Conservation (phyloP, 2,888 invertebrate genomes). For the Brachylomia viminalis region DNA sequence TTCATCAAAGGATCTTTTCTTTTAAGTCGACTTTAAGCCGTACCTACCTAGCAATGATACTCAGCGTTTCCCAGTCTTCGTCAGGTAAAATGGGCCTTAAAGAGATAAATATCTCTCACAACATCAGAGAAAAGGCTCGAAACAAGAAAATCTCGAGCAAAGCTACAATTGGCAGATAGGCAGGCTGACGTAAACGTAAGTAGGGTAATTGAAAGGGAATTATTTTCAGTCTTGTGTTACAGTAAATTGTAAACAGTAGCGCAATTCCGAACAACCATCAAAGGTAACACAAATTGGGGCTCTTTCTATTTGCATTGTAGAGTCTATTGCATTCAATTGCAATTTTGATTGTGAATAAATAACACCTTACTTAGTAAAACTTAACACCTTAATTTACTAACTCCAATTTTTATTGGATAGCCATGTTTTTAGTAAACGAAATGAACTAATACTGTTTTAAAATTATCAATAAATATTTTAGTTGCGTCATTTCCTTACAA, state of each 20-base stretch:
- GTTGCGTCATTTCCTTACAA: too few relatives aligned
- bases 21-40: constrained; percentile 25
- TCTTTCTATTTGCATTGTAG: neutral
- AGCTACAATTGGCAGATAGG: constrained; percentile 69
- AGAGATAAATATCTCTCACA: constrained; percentile 61
- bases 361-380: too few relatives aligned
- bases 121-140: constrained; percentile 52
- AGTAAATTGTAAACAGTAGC: constrained; percentile 33
- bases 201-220: constrained; percentile 75
- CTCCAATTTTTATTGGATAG: too few relatives aligned
- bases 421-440: too few relatives aligned
- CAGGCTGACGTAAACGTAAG: constrained; percentile 66
- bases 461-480: too few relatives aligned
- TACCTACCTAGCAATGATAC: constrained; percentile 20
- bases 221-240: constrained; percentile 63
- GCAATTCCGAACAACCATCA: neutral
- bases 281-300: neutral
- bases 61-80: constrained; percentile 29
- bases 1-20: constrained; percentile 30
- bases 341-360: too few relatives aligned
- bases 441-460: too few relatives aligned
- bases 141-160: constrained; percentile 64
- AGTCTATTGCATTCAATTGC: too few relatives aligned
- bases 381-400: too few relatives aligned
- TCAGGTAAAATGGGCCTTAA: constrained; percentile 54